Evolutionary conservation across 2,797 vertebrate species (phyloP).

Genomic region (Austrolebias charrua): DNA sequence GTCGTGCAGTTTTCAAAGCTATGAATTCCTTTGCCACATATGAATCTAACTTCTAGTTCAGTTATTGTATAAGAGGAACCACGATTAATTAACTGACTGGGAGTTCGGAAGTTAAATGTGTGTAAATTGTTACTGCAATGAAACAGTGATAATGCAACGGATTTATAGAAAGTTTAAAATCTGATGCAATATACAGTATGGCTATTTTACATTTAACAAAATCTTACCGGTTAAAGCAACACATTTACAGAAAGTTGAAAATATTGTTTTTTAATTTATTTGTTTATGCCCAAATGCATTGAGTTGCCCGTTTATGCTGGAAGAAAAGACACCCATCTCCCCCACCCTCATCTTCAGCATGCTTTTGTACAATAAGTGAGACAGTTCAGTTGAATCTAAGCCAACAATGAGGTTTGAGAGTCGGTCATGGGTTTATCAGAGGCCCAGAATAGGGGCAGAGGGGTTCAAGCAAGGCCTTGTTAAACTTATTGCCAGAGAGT

Average conservation of each 20-base stretch:
- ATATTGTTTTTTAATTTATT: background rate
- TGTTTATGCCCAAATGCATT: background rate
- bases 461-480: conserved; percentile 49
- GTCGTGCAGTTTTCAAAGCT: background rate
- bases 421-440: conserved; percentile 49
- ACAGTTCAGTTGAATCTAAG: conserved; percentile 49
- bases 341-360: conserved; percentile 7
- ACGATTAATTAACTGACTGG: conserved; percentile 8
- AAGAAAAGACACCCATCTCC: background rate
- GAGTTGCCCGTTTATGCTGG: background rate
- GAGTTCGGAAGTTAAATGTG: background rate
- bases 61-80: conserved; percentile 16
- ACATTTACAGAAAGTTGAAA: conserved; percentile 4
- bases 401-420: conserved; percentile 39
- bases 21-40: conserved; percentile 5
- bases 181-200: too few relatives aligned
- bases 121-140: conserved; percentile 5
- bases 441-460: conserved; percentile 48
- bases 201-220: too few relatives aligned
- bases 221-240: conserved; percentile 1
- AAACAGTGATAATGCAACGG: background rate
- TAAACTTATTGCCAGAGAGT: conserved; percentile 52
- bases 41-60: conserved; percentile 12
- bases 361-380: conserved; percentile 37
- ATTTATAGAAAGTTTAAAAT: too few relatives aligned